phyloP scores from a whole-genome alignment of 37 sponge, comb jelly and placozoan genomes.

The Bolinopsis microptera region DNA sequence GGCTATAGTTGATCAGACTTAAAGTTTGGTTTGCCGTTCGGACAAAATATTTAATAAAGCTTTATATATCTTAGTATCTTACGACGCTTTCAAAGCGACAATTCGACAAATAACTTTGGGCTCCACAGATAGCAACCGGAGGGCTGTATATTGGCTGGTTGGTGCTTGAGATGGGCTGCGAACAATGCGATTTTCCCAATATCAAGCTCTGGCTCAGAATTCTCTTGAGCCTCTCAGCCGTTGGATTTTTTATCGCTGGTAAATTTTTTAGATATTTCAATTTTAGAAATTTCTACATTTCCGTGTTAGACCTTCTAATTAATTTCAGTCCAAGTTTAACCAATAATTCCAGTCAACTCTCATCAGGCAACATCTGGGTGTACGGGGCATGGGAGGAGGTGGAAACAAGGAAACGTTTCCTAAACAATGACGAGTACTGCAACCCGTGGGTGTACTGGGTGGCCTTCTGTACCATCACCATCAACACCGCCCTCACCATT shows the following conservation, averaged over 20 bases:
- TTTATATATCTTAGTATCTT: too few species aligned
- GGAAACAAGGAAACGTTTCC: neutral
- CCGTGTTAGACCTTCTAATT: too few species aligned
- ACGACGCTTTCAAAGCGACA: too few species aligned
- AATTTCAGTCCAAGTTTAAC: too few species aligned
- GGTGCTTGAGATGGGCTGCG: neutral
- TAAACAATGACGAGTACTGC: constrained; percentile 12
- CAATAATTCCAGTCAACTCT: too few species aligned
- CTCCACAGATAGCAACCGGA: neutral
- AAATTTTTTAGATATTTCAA: too few species aligned
- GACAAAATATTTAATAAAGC: too few species aligned
- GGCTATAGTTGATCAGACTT: too few species aligned
- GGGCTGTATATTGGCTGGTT: neutral
- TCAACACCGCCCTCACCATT: neutral
- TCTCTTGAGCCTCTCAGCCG: neutral
- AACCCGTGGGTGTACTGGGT: constrained; percentile 33
- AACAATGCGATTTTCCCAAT: neutral
- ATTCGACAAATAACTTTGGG: too few species aligned
- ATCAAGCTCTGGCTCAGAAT: neutral
- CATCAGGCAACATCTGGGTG: constrained; percentile 38
- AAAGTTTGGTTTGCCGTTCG: too few species aligned
- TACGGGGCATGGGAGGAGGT: constrained; percentile 2
- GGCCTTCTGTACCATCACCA: neutral
- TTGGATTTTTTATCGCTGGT: neutral
- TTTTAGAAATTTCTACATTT: too few species aligned